A percentile compares a stretch with the other conserved stretches of the same genome.
Evolutionary conservation across 1,140 invertebrate species (phyloP).

Genomic region (Cylas formicarius): DNA sequence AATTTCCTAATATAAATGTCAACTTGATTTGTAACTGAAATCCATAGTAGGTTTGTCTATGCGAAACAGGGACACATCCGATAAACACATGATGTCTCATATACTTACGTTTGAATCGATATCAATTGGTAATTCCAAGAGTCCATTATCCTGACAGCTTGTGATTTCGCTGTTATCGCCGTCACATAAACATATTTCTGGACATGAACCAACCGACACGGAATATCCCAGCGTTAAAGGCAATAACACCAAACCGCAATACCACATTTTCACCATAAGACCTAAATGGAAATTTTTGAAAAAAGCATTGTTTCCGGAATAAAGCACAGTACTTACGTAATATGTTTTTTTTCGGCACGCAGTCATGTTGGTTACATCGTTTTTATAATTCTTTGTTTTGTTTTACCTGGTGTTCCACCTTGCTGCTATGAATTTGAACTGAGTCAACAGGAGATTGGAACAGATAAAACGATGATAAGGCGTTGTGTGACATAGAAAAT

Average conservation of each 20-base stretch:
- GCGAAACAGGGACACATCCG: not conserved
- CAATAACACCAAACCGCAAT: slow-evolving; percentile 9
- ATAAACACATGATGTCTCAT: not conserved
- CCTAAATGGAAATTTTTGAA: slow-evolving; percentile 6
- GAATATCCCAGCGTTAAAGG: slow-evolving; percentile 1
- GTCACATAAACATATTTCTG: slow-evolving; percentile 21
- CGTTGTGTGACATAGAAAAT: too few relatives aligned
- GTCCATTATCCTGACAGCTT: slow-evolving; percentile 16
- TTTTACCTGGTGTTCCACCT: slow-evolving; percentile 7
- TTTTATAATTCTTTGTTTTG: slow-evolving; percentile 10
- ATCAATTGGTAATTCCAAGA: slow-evolving; percentile 16
- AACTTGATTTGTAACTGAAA: not conserved
- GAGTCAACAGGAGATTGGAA: slow-evolving; percentile 23
- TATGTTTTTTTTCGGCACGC: not conserved
- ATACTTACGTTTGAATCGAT: slow-evolving; percentile 25
- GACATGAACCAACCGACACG: slow-evolving; percentile 13
- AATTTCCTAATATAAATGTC: not conserved
- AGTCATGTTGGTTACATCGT: not conserved
- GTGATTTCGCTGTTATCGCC: slow-evolving; percentile 9
- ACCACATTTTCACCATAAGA: slow-evolving; percentile 3
- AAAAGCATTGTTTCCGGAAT: not conserved
- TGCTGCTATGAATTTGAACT: slow-evolving; percentile 11
- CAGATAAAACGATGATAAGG: too few relatives aligned
- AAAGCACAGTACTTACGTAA: not conserved
- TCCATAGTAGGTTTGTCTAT: slow-evolving; percentile 9